phyloP scores from a whole-genome alignment of 1,140 invertebrate genomes.

The Philopotamus ludificatus region DNA sequence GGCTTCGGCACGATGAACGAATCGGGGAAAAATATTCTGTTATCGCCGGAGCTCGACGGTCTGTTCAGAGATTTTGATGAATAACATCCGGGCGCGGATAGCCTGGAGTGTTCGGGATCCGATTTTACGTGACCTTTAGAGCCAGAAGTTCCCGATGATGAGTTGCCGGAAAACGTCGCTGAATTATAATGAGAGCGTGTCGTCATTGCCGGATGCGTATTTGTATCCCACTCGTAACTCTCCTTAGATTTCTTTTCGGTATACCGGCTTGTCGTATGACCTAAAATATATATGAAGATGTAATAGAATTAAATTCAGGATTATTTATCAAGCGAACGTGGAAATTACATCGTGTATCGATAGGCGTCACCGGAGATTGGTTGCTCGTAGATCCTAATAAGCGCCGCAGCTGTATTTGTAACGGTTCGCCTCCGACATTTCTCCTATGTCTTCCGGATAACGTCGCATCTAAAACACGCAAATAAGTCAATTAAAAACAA shows the following conservation, averaged over 20 bases:
- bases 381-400: constrained; percentile 56
- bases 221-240: constrained; percentile 33
- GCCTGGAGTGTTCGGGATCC: constrained; percentile 44
- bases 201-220: constrained; percentile 15
- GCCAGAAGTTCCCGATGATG: constrained; percentile 53
- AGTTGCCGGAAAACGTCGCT: constrained; percentile 53
- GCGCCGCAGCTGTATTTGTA: constrained; percentile 76
- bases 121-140: constrained; percentile 48
- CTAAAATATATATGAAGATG: constrained; percentile 15
- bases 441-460: constrained; percentile 55
- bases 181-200: constrained; percentile 40
- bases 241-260: constrained; percentile 26
- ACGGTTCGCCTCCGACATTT: constrained; percentile 61
- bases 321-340: too few relatives aligned
- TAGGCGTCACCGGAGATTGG: constrained; percentile 30
- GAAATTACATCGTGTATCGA: too few relatives aligned
- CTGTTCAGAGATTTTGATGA: constrained; percentile 40
- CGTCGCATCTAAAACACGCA: constrained; percentile 56
- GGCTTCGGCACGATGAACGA: constrained; percentile 51
- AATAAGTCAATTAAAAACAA: constrained; percentile 9
- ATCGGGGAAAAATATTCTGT: constrained; percentile 53
- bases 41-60: constrained; percentile 49
- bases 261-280: constrained; percentile 28
- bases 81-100: constrained; percentile 14
- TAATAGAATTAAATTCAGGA: too few relatives aligned